A percentile compares a stretch with the other conserved stretches of the same genome.
phyloP scores from a whole-genome alignment of 2,888 invertebrate genomes.

The Vandiemenella viatica region DNA sequence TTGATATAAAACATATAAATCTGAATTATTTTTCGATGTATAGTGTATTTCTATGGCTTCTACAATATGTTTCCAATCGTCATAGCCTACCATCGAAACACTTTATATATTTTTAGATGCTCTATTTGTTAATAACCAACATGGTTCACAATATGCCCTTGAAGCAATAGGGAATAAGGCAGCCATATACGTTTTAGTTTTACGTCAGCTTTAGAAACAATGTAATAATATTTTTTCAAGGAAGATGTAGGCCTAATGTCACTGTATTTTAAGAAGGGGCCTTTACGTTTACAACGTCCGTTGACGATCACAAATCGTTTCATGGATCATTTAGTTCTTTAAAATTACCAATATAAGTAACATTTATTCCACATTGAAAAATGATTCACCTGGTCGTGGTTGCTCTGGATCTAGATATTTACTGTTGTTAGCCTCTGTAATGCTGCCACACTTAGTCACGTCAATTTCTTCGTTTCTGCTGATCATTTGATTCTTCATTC shows the following conservation, averaged over 20 bases:
- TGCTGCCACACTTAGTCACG: not conserved
- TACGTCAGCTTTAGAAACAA: not conserved
- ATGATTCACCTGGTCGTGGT: not conserved
- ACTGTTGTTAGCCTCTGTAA: not conserved
- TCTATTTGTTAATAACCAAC: slow-evolving; percentile 14
- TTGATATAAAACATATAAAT: not conserved
- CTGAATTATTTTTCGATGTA: slow-evolving; percentile 9
- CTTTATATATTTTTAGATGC: too few species aligned
- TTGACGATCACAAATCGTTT: not conserved
- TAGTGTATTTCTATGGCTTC: slow-evolving; percentile 17
- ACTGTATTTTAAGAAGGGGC: not conserved
- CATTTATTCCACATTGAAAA: not conserved
- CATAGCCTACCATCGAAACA: slow-evolving; percentile 9
- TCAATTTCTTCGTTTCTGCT: not conserved
- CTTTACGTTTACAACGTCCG: not conserved
- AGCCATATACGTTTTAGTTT: slow-evolving; percentile 16
- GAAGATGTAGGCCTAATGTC: not conserved
- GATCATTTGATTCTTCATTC: not conserved
- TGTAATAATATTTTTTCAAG: too few species aligned
- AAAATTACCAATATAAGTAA: not conserved
- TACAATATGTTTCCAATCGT: not conserved
- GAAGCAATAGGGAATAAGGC: slow-evolving; percentile 11
- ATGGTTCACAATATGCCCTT: slow-evolving; percentile 14
- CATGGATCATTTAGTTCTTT: not conserved
- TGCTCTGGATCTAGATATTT: not conserved